These are phyloP conservation scores for Perdita meconis DNA, from an alignment of 2,888 invertebrate genomes.

Conservation along the genomic window DNA sequence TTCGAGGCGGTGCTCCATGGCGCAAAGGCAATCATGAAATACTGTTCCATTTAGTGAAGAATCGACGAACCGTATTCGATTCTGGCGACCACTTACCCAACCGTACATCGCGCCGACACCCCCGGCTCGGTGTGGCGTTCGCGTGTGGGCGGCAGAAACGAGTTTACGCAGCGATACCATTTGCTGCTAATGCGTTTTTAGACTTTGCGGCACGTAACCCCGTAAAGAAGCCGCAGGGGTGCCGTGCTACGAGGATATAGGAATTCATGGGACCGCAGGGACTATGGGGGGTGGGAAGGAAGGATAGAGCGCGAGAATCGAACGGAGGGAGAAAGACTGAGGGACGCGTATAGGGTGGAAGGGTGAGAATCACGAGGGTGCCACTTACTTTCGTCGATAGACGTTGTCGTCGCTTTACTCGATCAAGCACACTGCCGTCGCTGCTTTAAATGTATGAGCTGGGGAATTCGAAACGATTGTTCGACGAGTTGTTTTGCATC, in stretches of 20 bases:
- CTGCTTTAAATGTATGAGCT: constrained; percentile 24
- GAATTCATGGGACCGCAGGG: constrained; percentile 22
- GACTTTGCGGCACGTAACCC: constrained; percentile 42
- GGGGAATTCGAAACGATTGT: constrained; percentile 1
- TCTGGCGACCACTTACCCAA: constrained; percentile 16
- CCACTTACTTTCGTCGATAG: constrained; percentile 33
- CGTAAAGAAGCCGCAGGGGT: constrained; percentile 58
- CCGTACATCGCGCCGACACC: neutral
- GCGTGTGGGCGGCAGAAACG: constrained; percentile 28
- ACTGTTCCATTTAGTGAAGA: constrained; percentile 15
- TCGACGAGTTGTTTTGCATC: neutral
- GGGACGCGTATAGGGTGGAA: neutral
- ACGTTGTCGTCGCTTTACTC: constrained; percentile 25
- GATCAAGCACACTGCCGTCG: constrained; percentile 6
- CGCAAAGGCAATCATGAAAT: neutral
- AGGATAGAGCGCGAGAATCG: neutral
- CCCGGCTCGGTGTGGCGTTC: too few species aligned
- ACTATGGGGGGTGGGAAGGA: neutral
- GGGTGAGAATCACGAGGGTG: constrained; percentile 36
- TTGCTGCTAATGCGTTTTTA: constrained; percentile 62
- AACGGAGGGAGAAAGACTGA: neutral
- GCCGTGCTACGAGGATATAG: constrained; percentile 11
- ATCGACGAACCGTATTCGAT: constrained; percentile 20
- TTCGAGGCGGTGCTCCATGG: neutral
- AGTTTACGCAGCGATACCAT: constrained; percentile 57